Evolutionary conservation across 2,113 vertebrate genomes (phyloP).

Genomic region (Myxocyprinus asiaticus): DNA sequence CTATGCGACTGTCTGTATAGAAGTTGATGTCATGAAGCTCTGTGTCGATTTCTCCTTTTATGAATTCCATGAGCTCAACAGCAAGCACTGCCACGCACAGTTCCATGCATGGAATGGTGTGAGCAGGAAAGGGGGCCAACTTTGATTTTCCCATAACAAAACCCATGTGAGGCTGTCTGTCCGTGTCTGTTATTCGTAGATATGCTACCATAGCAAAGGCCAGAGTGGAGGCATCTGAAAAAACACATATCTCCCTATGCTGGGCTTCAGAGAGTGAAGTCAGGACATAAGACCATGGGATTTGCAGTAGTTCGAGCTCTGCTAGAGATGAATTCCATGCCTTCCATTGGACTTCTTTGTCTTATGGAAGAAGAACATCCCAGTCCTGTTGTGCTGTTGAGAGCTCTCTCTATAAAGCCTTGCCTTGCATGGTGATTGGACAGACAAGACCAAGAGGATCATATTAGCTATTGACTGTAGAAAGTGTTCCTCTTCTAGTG

Average conservation of each 20-base stretch:
- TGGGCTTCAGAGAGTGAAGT: too few species aligned
- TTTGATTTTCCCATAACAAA: not conserved
- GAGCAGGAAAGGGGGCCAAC: not conserved
- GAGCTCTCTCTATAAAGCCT: constrained; percentile 34
- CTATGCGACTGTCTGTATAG: constrained; percentile 31
- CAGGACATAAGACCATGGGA: too few species aligned
- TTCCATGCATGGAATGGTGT: constrained; percentile 19
- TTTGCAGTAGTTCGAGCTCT: not conserved
- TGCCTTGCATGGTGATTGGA: constrained; percentile 44
- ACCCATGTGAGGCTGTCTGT: not conserved
- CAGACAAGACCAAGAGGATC: constrained; percentile 2
- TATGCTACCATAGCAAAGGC: not conserved
- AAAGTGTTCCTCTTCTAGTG: constrained; percentile 36
- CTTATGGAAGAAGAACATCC: not conserved
- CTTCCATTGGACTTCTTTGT: constrained; percentile 24
- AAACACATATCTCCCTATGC: not conserved
- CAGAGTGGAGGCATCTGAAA: not conserved
- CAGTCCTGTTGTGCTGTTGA: not conserved
- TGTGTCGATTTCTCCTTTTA: constrained; percentile 24
- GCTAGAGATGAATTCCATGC: constrained; percentile 18
- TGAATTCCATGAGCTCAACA: constrained; percentile 45
- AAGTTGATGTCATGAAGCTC: not conserved
- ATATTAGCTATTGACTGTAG: constrained; percentile 26
- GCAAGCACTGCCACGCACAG: constrained; percentile 39
- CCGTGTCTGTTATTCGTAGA: not conserved